A percentile compares a stretch with the other conserved stretches of the same genome.
These are phyloP conservation scores for Sebastes iracundus DNA, from an alignment of 2,797 vertebrate genomes.

Conservation along the genomic window DNA sequence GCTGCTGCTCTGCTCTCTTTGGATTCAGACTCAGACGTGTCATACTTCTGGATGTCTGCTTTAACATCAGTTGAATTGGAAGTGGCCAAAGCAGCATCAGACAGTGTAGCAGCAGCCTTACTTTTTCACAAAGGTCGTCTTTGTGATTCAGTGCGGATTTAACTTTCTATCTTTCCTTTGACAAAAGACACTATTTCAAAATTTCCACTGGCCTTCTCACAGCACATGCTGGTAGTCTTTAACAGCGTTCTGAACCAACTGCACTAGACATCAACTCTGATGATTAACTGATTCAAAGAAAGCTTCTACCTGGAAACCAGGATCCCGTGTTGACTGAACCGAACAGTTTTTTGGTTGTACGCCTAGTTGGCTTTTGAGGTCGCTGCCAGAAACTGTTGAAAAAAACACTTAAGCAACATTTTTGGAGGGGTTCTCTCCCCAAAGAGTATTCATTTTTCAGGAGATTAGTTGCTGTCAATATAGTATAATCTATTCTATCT, in stretches of 20 bases:
- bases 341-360: slow-evolving; percentile 41
- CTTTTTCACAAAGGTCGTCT: neutral
- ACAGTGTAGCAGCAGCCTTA: slow-evolving; percentile 1
- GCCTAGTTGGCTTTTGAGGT: slow-evolving; percentile 36
- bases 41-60: neutral
- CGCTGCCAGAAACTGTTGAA: slow-evolving; percentile 10
- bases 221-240: neutral
- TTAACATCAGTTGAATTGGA: neutral
- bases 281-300: slow-evolving; percentile 61
- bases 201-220: neutral
- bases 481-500: neutral
- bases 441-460: neutral
- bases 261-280: slow-evolving; percentile 23
- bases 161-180: slow-evolving; percentile 11
- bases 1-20: slow-evolving; percentile 1
- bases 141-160: slow-evolving; percentile 24
- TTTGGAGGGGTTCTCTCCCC: neutral
- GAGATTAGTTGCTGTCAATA: slow-evolving; percentile 1
- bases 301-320: slow-evolving; percentile 47
- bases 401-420: slow-evolving; percentile 4
- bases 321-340: slow-evolving; percentile 43
- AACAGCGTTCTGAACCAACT: slow-evolving; percentile 8
- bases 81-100: neutral
- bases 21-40: neutral
- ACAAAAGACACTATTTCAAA: slow-evolving; percentile 1